Evolutionary conservation across 1,140 invertebrate genomes (phyloP).

Genomic region (Ptiloglossa arizonensis): DNA sequence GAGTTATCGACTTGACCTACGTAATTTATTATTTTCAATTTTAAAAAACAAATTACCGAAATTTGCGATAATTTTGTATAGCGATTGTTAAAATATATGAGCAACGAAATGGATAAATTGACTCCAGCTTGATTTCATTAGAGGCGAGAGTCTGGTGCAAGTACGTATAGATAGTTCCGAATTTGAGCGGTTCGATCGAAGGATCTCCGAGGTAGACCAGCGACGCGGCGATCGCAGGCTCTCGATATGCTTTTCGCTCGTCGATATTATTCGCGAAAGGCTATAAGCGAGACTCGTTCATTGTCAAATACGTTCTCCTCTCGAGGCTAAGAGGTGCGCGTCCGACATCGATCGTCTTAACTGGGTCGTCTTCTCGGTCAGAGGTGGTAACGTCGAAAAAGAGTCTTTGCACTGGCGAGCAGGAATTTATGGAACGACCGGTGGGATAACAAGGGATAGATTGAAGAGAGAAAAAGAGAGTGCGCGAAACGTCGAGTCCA

Average conservation of each 20-base stretch:
- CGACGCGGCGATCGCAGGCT: not conserved
- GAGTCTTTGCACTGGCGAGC: not conserved
- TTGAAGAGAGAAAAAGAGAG: not conserved
- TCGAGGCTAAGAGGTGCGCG: conserved; percentile 1
- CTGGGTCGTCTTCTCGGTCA: conserved; percentile 51
- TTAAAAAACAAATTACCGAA: too few species aligned
- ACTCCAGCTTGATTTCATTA: too few species aligned
- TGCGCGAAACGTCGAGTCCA: not conserved
- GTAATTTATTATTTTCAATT: too few species aligned
- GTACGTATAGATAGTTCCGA: too few species aligned
- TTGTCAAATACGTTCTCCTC: conserved; percentile 3
- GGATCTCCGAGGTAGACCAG: not conserved
- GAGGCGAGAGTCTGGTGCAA: too few species aligned
- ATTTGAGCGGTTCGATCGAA: not conserved
- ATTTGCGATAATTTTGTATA: too few species aligned
- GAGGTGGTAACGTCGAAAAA: conserved; percentile 35
- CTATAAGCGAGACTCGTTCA: not conserved
- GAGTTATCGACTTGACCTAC: too few species aligned
- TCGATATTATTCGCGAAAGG: not conserved
- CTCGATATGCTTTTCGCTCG: not conserved
- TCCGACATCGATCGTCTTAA: conserved; percentile 56
- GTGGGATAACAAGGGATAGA: not conserved
- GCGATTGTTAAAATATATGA: too few species aligned
- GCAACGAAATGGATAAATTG: too few species aligned
- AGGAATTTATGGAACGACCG: conserved; percentile 1